Evolutionary conservation across 2,113 vertebrate species (phyloP), one percentile per base, ranked within the genome.

Genomic region (Rattus norvegicus): DNA sequence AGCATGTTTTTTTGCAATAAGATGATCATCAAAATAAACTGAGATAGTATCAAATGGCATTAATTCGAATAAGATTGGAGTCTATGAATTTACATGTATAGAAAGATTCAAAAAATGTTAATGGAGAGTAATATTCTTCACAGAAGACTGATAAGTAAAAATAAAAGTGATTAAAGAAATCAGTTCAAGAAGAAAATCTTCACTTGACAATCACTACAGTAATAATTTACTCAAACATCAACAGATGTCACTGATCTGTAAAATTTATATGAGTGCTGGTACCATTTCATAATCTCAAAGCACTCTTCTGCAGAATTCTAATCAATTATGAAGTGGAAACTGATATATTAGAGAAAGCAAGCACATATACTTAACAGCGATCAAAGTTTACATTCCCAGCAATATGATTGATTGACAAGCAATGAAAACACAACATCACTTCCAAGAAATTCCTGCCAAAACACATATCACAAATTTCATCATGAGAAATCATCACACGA

Each of bases 371-470:
- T 76, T 70, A 75, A n/a, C 16, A 52, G 36, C 61, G 86, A 93
- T 86, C 33, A 95, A 80, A 76, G 56, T 85, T 70, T 91, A 52
- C 47, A 95, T 20, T 39, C 10, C 26, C 19, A 76, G 28, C 24
- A 67, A 86, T 49, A 22, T 63, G 79, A 79, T 20, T 92, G 67
- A 85, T 12, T 65, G 83, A 79, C 65, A 49, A 10, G 12, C 24
- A 81, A 12, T 22, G 76, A 91, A 52, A 90, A 85, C 10, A 28
- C 26, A 89, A 24, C 6, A 81, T 67, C 28, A 33, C 1, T 83
- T 95, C 36, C 77, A 19, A 84, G 22, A 86, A 72, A 88, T 77
- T 80, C 26, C 67, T 97, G 90, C 61, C 77, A 81, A 97, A 95
- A 72, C 69, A 10, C 3, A 2, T 67, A 83, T 56, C 11, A 14